A percentile compares a stretch with the other conserved stretches of the same genome.
phyloP scores from a whole-genome alignment of 2,797 vertebrate genomes.

The Tauraco hartlaubi region DNA sequence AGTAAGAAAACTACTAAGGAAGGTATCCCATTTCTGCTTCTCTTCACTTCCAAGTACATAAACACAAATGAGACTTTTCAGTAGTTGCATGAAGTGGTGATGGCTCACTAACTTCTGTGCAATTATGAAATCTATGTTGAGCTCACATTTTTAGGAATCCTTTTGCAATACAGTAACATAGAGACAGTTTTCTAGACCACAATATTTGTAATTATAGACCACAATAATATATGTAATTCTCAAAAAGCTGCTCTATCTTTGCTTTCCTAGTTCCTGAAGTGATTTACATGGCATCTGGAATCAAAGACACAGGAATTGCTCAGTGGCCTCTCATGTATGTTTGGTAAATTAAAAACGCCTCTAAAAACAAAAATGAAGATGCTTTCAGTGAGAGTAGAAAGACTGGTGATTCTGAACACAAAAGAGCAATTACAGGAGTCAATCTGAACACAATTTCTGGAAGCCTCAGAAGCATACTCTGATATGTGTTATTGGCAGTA shows the following conservation, averaged over 20 bases:
- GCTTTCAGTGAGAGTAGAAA: neutral
- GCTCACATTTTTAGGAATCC: neutral
- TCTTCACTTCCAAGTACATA: neutral
- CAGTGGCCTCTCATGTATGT: neutral
- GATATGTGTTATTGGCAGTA: neutral
- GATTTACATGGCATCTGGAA: neutral
- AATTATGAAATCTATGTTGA: neutral
- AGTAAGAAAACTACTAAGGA: neutral
- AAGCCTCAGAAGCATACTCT: constrained; percentile 4
- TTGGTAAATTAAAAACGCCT: neutral
- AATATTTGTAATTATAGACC: neutral
- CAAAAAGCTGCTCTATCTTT: neutral
- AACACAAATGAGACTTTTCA: neutral
- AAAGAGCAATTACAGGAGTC: constrained; percentile 6
- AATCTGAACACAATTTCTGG: constrained; percentile 12
- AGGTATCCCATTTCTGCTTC: neutral
- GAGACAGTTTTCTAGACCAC: neutral
- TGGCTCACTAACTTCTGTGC: neutral
- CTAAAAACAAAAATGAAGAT: constrained; percentile 10
- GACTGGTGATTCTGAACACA: neutral
- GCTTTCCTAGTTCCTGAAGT: neutral
- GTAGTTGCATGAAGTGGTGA: neutral
- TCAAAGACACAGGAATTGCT: neutral
- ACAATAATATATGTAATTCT: neutral
- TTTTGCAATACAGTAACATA: neutral